A percentile compares a stretch with the other conserved stretches of the same genome.
These are phyloP conservation scores for Myanophis thanlyinensis DNA, from an alignment of 2,113 vertebrate genomes.

Conservation along the genomic window DNA sequence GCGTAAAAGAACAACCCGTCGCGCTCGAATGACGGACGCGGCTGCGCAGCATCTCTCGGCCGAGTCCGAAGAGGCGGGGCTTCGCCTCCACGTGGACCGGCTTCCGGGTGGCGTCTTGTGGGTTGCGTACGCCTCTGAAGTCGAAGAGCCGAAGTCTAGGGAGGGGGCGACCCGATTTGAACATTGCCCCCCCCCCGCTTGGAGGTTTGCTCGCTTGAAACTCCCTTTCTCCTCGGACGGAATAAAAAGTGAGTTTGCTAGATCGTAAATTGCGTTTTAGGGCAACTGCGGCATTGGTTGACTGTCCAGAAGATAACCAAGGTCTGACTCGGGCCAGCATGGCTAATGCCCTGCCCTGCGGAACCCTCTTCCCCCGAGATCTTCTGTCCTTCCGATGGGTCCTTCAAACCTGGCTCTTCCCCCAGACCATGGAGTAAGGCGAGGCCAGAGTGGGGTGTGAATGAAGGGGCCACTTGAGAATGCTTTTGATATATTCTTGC, in stretches of 20 bases:
- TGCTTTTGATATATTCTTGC: too few species aligned
- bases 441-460: background rate
- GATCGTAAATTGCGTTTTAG: background rate
- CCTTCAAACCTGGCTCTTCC: background rate
- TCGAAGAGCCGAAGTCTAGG: background rate
- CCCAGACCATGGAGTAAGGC: background rate
- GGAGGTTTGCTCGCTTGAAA: background rate
- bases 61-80: background rate
- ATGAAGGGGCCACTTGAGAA: background rate
- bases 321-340: background rate
- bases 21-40: background rate
- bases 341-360: background rate
- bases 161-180: background rate
- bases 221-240: background rate
- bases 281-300: background rate
- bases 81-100: background rate
- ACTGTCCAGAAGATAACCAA: background rate
- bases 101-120: background rate
- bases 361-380: background rate
- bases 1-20: background rate
- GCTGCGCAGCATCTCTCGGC: background rate
- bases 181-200: background rate
- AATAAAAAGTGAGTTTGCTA: background rate
- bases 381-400: background rate
- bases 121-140: background rate